Evolutionary conservation across 2,113 vertebrate genomes (phyloP).

Genomic region (Pantherophis guttatus): DNA sequence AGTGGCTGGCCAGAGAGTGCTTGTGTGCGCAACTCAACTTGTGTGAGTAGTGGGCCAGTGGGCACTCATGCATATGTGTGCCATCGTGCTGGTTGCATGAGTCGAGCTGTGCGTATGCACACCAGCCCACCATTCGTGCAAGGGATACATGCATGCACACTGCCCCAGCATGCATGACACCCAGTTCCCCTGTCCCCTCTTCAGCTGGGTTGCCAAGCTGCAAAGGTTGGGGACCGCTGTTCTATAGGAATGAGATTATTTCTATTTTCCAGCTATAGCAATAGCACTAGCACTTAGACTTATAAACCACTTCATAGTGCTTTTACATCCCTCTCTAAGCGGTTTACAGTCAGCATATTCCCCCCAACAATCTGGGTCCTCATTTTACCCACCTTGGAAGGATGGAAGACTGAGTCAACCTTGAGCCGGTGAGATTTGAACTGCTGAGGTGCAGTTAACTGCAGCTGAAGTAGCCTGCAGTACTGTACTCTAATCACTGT

Average conservation of each 20-base stretch:
- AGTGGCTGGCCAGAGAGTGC: neutral
- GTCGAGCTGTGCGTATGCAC: neutral
- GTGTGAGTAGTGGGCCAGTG: neutral
- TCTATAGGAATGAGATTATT: neutral
- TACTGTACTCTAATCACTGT: no score
- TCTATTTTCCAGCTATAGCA: conserved; percentile 56
- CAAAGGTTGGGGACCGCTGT: neutral
- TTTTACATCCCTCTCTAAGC: no score
- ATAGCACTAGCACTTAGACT: no score
- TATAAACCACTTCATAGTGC: no score
- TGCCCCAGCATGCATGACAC: neutral
- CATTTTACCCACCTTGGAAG: no score
- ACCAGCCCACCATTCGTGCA: neutral
- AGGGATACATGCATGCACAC: neutral
- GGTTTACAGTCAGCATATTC: no score
- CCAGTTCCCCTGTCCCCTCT: neutral
- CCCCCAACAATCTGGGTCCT: no score
- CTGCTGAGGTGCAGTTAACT: no score
- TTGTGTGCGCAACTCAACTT: neutral
- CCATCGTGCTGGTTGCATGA: accelerated
- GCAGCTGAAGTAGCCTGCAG: no score
- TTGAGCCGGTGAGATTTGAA: no score
- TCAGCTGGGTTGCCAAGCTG: neutral
- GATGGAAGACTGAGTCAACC: no score
- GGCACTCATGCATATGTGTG: neutral